These are phyloP conservation scores for Drosophila tanythrix DNA, from an alignment of 2,888 invertebrate species.

Conservation along the genomic window DNA sequence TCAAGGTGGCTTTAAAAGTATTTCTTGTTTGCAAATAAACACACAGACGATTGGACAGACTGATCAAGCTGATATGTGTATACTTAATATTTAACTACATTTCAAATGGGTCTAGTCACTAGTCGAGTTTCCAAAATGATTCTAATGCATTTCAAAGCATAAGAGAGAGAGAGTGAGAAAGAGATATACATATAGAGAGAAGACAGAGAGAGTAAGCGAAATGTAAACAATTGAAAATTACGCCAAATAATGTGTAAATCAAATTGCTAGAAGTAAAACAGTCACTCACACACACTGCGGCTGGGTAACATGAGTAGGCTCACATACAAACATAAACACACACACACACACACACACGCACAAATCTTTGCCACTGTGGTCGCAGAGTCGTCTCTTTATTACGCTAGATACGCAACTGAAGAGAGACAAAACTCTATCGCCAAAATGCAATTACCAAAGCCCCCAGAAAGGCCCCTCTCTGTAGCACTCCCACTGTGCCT, in stretches of 20 bases:
- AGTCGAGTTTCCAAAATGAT: too few relatives aligned
- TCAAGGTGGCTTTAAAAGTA: not conserved
- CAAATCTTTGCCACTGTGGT: constrained; percentile 24
- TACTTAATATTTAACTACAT: not conserved
- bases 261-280: constrained; percentile 21
- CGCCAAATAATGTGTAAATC: constrained; percentile 50
- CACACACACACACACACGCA: constrained; percentile 17
- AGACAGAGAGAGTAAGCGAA: not conserved
- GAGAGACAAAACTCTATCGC: constrained; percentile 3
- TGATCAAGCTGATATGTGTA: not conserved
- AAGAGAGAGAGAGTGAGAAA: not conserved
- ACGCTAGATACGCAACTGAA: constrained; percentile 54
- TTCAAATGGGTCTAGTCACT: too few relatives aligned
- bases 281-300: constrained; percentile 8
- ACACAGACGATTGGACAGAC: not conserved
- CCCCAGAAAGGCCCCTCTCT: not conserved
- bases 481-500: not conserved
- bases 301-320: constrained; percentile 47
- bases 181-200: not conserved
- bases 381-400: constrained; percentile 41
- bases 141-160: too few relatives aligned
- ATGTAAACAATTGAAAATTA: constrained; percentile 9
- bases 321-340: constrained; percentile 4
- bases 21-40: not conserved
- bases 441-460: constrained; percentile 29